phyloP scores from a whole-genome alignment of 2,888 invertebrate genomes.

The Euplagia quadripunctaria region DNA sequence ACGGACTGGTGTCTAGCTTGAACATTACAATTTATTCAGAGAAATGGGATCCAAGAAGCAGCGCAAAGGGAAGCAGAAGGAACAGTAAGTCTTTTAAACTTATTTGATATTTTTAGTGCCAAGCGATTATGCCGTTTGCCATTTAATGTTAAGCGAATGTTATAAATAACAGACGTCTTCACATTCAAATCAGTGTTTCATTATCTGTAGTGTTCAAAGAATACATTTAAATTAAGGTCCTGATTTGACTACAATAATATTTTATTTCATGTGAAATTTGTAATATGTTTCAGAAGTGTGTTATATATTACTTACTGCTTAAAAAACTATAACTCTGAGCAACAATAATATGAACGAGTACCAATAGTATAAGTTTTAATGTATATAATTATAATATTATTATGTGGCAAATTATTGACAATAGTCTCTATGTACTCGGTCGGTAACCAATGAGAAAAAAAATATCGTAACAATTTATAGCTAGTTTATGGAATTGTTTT shows the following conservation, averaged over 20 bases:
- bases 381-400: no score
- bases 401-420: no score
- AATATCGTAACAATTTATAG: no score
- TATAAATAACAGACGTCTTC: not conserved
- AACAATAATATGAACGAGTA: no score
- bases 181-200: not conserved
- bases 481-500: no score
- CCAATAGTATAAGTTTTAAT: no score
- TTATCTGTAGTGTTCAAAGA: no score
- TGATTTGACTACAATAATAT: not conserved
- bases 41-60: slow-evolving; percentile 48
- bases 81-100: slow-evolving; percentile 42
- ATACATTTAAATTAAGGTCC: not conserved
- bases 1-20: not conserved
- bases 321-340: no score
- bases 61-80: slow-evolving; percentile 29
- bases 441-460: no score
- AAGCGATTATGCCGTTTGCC: slow-evolving; percentile 32
- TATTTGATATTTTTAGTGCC: slow-evolving; percentile 14
- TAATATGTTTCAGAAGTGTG: not conserved
- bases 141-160: not conserved
- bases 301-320: not conserved
- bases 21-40: not conserved
- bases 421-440: no score
- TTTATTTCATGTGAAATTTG: not conserved